Evolutionary conservation across 2,888 invertebrate genomes (phyloP).

Genomic region (Anticlea derivata): DNA sequence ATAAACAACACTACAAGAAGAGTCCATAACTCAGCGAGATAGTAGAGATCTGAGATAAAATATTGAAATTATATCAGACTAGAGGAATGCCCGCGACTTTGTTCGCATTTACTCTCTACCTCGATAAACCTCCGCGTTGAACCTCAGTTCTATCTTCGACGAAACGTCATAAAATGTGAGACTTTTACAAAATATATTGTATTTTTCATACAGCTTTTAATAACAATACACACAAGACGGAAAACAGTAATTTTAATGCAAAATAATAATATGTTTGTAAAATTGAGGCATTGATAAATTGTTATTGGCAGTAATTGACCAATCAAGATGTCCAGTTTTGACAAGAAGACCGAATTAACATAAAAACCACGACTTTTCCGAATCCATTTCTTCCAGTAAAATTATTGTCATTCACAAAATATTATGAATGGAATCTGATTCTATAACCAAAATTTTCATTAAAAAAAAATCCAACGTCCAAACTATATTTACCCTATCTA

Average conservation of each 20-base stretch:
- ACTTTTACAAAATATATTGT: too few species aligned
- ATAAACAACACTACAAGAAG: slow-evolving; percentile 58
- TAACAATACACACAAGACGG: too few species aligned
- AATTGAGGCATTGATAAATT: too few species aligned
- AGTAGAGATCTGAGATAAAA: slow-evolving; percentile 24
- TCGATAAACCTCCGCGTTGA: too few species aligned
- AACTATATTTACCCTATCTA: slow-evolving; percentile 42
- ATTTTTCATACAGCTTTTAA: too few species aligned
- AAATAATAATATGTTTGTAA: too few species aligned
- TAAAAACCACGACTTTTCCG: not conserved
- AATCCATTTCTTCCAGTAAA: slow-evolving; percentile 3
- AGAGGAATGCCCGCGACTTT: too few species aligned
- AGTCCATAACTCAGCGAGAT: slow-evolving; percentile 63
- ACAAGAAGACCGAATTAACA: not conserved
- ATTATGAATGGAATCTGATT: slow-evolving; percentile 27
- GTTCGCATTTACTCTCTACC: too few species aligned
- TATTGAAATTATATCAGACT: not conserved
- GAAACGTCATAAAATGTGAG: too few species aligned
- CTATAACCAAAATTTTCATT: slow-evolving; percentile 43
- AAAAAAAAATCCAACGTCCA: slow-evolving; percentile 24
- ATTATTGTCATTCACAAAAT: slow-evolving; percentile 24
- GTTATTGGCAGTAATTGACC: too few species aligned
- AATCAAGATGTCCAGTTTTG: not conserved
- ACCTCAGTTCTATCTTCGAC: too few species aligned
- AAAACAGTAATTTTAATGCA: too few species aligned